Percentiles rank a stretch among this genome's conserved stretches.
These are phyloP conservation scores for Campaea margaritaria DNA, from an alignment of 2,888 invertebrate genomes.

Conservation along the genomic window DNA sequence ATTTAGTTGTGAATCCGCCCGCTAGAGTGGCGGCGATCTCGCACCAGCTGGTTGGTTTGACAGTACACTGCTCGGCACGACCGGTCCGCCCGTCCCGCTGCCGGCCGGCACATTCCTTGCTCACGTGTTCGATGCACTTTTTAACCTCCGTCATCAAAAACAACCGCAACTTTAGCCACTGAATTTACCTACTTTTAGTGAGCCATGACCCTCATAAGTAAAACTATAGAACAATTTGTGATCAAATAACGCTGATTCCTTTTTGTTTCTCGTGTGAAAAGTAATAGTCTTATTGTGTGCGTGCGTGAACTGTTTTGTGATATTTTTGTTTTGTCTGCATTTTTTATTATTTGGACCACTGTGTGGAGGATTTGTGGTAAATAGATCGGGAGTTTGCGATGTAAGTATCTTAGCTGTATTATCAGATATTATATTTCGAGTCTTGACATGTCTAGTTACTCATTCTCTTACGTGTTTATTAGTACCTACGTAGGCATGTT, in stretches of 20 bases:
- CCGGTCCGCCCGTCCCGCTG: conserved; percentile 58
- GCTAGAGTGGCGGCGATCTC: conserved; percentile 73
- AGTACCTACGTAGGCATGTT: neutral
- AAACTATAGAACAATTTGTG: conserved; percentile 21
- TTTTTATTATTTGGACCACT: conserved; percentile 60
- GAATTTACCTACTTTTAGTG: conserved; percentile 56
- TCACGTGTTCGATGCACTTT: conserved; percentile 72
- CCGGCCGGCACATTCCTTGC: conserved; percentile 59
- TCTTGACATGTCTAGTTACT: too few relatives aligned
- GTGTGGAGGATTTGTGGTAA: conserved; percentile 48
- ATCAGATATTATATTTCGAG: too few relatives aligned
- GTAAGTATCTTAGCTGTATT: conserved; percentile 2
- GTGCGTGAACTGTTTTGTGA: conserved; percentile 68
- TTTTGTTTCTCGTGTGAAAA: conserved; percentile 70
- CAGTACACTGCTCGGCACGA: conserved; percentile 71
- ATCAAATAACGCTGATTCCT: conserved; percentile 44
- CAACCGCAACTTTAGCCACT: conserved; percentile 44
- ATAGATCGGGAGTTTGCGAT: conserved; percentile 19
- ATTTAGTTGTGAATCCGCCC: conserved; percentile 75
- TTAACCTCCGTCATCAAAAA: conserved; percentile 56
- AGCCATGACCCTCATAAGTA: conserved; percentile 44
- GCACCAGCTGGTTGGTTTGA: conserved; percentile 73
- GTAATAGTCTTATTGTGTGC: conserved; percentile 68
- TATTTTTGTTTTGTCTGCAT: conserved; percentile 73
- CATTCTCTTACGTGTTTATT: neutral